Base-by-base conservation (phyloP, 2,113 vertebrate species). In the Nematolebias whitei region DNA sequence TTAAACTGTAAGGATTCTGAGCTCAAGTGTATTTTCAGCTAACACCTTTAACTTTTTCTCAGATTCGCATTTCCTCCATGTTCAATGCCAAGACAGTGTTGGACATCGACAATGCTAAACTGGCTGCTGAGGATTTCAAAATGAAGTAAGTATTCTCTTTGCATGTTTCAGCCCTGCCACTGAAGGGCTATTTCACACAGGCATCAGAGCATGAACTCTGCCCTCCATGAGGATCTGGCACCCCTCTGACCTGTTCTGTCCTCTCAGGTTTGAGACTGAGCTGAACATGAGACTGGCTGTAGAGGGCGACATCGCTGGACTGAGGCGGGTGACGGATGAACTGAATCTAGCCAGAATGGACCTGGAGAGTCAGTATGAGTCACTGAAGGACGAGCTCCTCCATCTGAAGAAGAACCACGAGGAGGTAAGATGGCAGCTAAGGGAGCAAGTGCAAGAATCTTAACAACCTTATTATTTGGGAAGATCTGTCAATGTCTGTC, bases 101-200 rank as follows among this genome's bases (percentile, higher is more conserved):
- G 66, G 91, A 95, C 54, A 92, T 92, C 1, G 94, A 98, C 72
- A 98, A 98, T 0, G 90, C 93, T 16, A 93, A 89, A 78, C 91
- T 98, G 85, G 94, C 95, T 2, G 92, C 93, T 1, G 95, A 97
- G 2, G 96, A 98, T 79, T 97, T 96, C 83, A 93, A 88, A 86
- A 88, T 90, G 71, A 98, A 95, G 96, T 98, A 88, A 95, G 91
- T 88, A 5, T 40, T 9, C 20, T 45, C 10, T 44, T 10, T 8
- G n/a, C n/a, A n/a, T n/a, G n/a, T n/a, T n/a, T n/a, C n/a, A n/a
- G n/a, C n/a, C 1, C 16, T 3, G 54, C 12, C 61, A 66, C 54
- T 41, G 48, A 13, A 11, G 60, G 59, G 62, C 63, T 53, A 67
- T 47, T 41, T 85, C 5, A 59, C 56, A 61, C 41, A 29, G 1